Evolutionary conservation across 1,140 invertebrate genomes (phyloP).

Genomic region (Trypoxylus dichotomus): DNA sequence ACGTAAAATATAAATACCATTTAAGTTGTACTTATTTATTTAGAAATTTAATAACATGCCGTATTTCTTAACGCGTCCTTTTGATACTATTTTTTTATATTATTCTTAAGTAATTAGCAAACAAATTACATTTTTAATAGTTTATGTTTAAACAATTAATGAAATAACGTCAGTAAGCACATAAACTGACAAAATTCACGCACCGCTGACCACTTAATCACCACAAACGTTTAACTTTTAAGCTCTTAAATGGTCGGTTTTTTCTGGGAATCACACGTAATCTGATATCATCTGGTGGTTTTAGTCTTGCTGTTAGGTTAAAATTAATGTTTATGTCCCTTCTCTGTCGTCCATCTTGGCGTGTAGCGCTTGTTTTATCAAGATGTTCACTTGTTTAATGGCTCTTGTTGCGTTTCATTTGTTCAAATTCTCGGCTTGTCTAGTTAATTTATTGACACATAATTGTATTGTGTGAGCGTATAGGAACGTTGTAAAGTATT

Average conservation of each 20-base stretch:
- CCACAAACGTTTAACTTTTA: constrained; percentile 38
- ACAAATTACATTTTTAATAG: not conserved
- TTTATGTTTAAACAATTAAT: constrained; percentile 16
- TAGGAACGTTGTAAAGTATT: constrained; percentile 17
- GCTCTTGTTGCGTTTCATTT: constrained; percentile 46
- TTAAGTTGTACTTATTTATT: no score
- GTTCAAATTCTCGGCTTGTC: constrained; percentile 33
- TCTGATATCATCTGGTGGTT: constrained; percentile 48
- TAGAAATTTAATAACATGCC: no score
- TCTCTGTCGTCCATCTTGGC: constrained; percentile 50
- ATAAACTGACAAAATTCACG: constrained; percentile 34
- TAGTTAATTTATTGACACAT: constrained; percentile 28
- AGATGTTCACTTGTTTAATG: constrained; percentile 54
- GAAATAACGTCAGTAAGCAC: constrained; percentile 12
- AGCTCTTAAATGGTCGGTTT: constrained; percentile 46
- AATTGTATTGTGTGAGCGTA: constrained; percentile 17
- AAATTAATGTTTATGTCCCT: constrained; percentile 53
- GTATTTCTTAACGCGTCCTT: no score
- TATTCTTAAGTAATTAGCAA: no score
- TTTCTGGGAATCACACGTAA: constrained; percentile 49
- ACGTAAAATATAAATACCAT: no score
- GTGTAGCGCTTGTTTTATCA: constrained; percentile 51
- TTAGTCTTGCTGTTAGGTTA: constrained; percentile 49
- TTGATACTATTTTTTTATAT: no score
- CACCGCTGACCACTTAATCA: constrained; percentile 40